Base-by-base conservation (phyloP, 2,888 invertebrate genomes). In the Ormia ochracea region DNA sequence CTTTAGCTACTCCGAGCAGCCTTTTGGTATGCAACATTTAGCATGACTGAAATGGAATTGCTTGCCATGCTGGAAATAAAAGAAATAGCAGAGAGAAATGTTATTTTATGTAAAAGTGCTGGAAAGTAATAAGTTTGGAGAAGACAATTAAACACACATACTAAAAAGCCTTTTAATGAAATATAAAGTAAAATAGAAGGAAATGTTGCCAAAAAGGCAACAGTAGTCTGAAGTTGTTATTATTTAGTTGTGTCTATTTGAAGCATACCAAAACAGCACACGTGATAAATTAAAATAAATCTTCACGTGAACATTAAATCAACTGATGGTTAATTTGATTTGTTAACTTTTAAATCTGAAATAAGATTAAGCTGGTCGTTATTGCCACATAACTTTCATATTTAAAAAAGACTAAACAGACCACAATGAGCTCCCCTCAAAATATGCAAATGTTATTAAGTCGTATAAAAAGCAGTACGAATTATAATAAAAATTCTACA, bases 1-100 rank as follows among this genome's bases (percentile, higher is more conserved):
- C 36, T 36, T 36, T 1, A n/a, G 12, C 48, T 28, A 43, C 52
- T 69, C 26, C 45, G 33, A 54, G 26, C 66, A 43, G 50, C 68
- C 58, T 41, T 17, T 41, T 75, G 26, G 14, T 45, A 59, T 69
- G 59, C 68, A 43, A 75, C 26, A 59, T 43, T 68, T 75, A 19
- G 23, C 54, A 61, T 61, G 61, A 54, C 61, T 54, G 43, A 52
- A 75, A 68, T 54, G 19, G 61, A 68, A 75, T 61, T 75, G 75
- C 45, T 68, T 75, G 68, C 69, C 68, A 69, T 33, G 36, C 26
- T 9, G 4, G n/a, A 61, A 61, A 68, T 36, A 75, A 75, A 52
- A 68, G 61, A 69, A 63, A 63, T 45, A n/a, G 36, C 14, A 68
- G n/a, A 21, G 45, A 52, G 23, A 33, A 41, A 38, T n/a, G n/a